A percentile compares a stretch with the other conserved stretches of the same genome.
Conservation (phyloP, 2,113 vertebrate genomes). For the Muntiacus reevesi region DNA sequence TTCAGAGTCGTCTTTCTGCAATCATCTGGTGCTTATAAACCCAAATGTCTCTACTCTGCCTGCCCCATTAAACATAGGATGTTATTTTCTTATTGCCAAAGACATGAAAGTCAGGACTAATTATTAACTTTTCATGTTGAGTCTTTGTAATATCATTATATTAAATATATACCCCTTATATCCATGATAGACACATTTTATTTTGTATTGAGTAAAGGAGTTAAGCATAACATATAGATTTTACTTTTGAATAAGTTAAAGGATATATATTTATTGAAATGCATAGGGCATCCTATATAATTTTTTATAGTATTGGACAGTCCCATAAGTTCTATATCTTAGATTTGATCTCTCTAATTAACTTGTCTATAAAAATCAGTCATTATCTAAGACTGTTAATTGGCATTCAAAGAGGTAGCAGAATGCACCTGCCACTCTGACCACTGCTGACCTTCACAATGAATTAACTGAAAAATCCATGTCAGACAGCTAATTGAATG, state of each 20-base stretch:
- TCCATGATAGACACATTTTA: not conserved
- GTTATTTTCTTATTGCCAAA: not conserved
- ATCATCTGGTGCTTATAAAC: not conserved
- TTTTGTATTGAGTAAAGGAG: not conserved
- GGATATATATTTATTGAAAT: not conserved
- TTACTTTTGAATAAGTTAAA: slow-evolving; percentile 9
- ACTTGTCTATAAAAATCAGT: slow-evolving; percentile 62
- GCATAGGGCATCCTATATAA: not conserved
- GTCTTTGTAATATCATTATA: not conserved
- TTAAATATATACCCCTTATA: not conserved
- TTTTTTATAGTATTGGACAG: slow-evolving; percentile 68
- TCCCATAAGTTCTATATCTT: slow-evolving; percentile 49
- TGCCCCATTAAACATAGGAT: not conserved
- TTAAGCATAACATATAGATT: not conserved
- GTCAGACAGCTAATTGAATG: slow-evolving; percentile 79
- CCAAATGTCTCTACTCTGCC: not conserved
- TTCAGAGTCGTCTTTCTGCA: not conserved
- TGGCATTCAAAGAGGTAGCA: slow-evolving; percentile 77
- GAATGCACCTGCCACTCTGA: slow-evolving; percentile 77
- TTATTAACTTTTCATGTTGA: not conserved
- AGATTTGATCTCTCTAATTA: slow-evolving; percentile 71
- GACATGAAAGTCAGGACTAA: not conserved
- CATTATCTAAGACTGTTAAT: slow-evolving; percentile 72
- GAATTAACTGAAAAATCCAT: slow-evolving; percentile 78
- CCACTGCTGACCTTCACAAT: slow-evolving; percentile 73